phyloP scores from a whole-genome alignment of 2,113 vertebrate species.

The Pampusana beccarii region DNA sequence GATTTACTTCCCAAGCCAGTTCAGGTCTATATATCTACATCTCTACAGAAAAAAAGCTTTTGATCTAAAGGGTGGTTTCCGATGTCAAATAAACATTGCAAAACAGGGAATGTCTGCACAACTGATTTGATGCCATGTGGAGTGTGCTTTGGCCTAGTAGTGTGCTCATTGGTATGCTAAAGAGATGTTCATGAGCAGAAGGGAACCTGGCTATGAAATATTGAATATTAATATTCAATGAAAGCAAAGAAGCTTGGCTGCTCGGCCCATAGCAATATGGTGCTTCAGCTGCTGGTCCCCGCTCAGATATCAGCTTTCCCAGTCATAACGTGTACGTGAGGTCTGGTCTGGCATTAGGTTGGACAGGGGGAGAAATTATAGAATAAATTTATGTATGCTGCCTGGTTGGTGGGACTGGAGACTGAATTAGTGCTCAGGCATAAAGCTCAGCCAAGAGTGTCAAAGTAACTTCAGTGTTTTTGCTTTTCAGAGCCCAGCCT shows the following conservation, averaged over 20 bases:
- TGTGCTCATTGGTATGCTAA: neutral
- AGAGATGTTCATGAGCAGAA: neutral
- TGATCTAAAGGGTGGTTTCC: neutral
- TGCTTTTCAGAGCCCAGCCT: constrained; percentile 84
- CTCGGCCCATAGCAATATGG: neutral
- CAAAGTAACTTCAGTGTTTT: neutral
- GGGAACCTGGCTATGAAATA: neutral
- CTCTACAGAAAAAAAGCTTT: neutral
- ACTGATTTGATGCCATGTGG: neutral
- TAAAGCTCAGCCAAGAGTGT: neutral
- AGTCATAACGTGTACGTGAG: rapidly evolving
- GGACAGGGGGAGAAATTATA: rapidly evolving
- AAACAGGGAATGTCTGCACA: no score
- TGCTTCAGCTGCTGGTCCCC: neutral
- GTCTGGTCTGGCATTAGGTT: neutral
- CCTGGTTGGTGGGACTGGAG: neutral
- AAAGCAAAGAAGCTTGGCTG: neutral
- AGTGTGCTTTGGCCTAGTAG: neutral
- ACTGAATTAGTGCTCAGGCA: neutral
- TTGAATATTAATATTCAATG: neutral
- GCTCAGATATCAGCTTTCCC: neutral
- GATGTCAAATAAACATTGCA: neutral
- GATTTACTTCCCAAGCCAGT: neutral
- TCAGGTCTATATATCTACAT: neutral
- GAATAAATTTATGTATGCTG: neutral